Evolutionary conservation across 37 sponge, comb jelly and placozoan species (phyloP).

Genomic region (Hormiphora californensis): DNA sequence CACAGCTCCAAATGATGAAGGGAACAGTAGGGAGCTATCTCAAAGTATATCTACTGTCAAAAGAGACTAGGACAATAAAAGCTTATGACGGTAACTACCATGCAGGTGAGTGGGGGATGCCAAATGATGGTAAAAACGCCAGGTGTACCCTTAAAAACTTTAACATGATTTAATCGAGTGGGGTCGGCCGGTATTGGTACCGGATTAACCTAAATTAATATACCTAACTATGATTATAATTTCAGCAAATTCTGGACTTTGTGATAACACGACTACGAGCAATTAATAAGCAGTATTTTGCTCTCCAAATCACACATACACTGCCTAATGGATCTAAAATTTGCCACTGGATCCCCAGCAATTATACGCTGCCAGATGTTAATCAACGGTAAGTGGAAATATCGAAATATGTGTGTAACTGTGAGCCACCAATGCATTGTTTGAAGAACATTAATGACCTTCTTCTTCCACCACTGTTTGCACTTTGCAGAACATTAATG

Average conservation of each 20-base stretch:
- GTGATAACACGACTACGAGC: slow-evolving; percentile 25
- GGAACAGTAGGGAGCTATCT: too few relatives aligned
- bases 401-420: too few relatives aligned
- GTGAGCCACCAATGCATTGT: too few relatives aligned
- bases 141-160: background rate
- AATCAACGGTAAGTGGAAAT: slow-evolving; percentile 36
- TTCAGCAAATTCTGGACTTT: slow-evolving; percentile 28
- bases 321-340: slow-evolving; percentile 21
- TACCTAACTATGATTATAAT: too few relatives aligned
- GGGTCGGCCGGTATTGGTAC: too few relatives aligned
- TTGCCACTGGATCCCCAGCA: slow-evolving; percentile 39
- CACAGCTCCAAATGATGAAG: too few relatives aligned
- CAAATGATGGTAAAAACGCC: background rate
- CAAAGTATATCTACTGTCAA: slow-evolving; percentile 20
- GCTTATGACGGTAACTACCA: slow-evolving; percentile 45
- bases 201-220: too few relatives aligned
- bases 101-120: background rate
- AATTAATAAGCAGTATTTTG: slow-evolving; percentile 45
- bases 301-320: slow-evolving; percentile 19
- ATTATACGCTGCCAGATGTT: slow-evolving; percentile 28
- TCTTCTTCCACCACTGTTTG: too few relatives aligned
- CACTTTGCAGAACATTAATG: too few relatives aligned
- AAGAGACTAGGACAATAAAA: slow-evolving; percentile 48
- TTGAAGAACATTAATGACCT: too few relatives aligned
- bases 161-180: background rate